Percentiles rank a stretch among this genome's conserved stretches.
Conservation (phyloP, 2,113 vertebrate genomes). For the Syngnathus floridae region DNA sequence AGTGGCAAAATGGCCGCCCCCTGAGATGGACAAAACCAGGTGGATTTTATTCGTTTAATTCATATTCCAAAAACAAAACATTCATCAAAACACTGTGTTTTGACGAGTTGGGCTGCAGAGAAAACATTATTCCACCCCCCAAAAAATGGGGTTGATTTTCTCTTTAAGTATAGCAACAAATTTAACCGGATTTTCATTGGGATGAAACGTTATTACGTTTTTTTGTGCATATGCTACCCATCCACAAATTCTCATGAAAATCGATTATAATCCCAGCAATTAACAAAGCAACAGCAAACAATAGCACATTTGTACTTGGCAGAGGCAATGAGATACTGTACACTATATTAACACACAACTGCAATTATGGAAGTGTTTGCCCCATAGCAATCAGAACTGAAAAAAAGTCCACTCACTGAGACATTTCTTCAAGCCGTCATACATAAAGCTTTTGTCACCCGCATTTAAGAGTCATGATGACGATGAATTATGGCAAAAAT, state of each 20-base stretch:
- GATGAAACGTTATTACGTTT: not conserved
- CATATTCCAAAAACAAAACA: too few relatives aligned
- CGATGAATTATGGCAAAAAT: conserved; percentile 62
- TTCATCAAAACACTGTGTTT: too few relatives aligned
- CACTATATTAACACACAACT: too few relatives aligned
- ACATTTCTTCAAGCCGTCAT: conserved; percentile 11
- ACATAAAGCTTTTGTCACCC: conserved; percentile 21
- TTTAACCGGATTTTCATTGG: too few relatives aligned
- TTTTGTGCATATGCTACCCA: not conserved
- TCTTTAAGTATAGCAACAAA: too few relatives aligned
- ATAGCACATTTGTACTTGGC: not conserved
- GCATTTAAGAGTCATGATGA: conserved; percentile 40
- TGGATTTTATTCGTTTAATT: too few relatives aligned
- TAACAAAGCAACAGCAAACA: not conserved
- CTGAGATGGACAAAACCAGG: too few relatives aligned
- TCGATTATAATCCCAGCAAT: not conserved
- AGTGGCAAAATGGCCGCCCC: too few relatives aligned
- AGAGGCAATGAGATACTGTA: too few relatives aligned
- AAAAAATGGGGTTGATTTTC: too few relatives aligned
- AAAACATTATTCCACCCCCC: too few relatives aligned
- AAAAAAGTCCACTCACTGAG: conserved; percentile 17
- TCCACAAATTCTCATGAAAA: not conserved
- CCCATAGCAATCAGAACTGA: not conserved
- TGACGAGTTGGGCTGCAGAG: too few relatives aligned
- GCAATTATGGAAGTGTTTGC: not conserved